These are phyloP conservation scores for Phengaris alcon DNA, from an alignment of 2,888 invertebrate genomes.

Conservation along the genomic window DNA sequence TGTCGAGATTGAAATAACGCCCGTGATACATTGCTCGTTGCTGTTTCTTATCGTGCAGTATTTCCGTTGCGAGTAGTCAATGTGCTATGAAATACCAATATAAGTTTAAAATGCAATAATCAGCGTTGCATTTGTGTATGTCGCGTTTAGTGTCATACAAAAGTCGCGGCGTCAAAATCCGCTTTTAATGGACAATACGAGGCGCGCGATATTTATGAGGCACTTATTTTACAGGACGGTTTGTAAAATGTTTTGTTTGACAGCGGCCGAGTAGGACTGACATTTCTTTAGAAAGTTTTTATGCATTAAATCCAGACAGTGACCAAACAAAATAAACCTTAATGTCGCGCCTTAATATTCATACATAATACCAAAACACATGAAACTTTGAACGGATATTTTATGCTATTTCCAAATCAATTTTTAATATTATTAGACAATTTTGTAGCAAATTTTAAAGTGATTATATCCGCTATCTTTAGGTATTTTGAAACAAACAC, in stretches of 20 bases:
- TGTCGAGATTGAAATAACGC: conserved; percentile 7
- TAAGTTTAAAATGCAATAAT: neutral
- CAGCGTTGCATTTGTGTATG: neutral
- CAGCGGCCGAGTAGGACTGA: neutral
- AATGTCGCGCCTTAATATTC: no score
- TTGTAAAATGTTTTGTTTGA: neutral
- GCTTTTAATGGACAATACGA: conserved; percentile 3
- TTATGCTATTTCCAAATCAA: no score
- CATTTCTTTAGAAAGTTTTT: no score
- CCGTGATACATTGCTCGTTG: conserved; percentile 12
- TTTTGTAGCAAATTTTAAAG: no score
- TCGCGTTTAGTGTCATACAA: neutral
- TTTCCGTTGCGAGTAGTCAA: neutral
- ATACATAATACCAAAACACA: no score
- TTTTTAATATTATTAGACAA: no score
- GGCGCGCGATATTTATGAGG: neutral
- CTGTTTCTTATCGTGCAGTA: neutral
- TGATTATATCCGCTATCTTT: no score
- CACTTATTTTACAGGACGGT: neutral
- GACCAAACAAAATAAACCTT: no score
- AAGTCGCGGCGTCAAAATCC: conserved; percentile 9
- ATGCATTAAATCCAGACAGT: no score
- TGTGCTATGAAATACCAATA: neutral
- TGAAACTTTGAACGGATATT: no score
- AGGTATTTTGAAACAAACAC: no score